Conservation (phyloP, 2,113 vertebrate genomes). For the Sapayoa aenigma region DNA sequence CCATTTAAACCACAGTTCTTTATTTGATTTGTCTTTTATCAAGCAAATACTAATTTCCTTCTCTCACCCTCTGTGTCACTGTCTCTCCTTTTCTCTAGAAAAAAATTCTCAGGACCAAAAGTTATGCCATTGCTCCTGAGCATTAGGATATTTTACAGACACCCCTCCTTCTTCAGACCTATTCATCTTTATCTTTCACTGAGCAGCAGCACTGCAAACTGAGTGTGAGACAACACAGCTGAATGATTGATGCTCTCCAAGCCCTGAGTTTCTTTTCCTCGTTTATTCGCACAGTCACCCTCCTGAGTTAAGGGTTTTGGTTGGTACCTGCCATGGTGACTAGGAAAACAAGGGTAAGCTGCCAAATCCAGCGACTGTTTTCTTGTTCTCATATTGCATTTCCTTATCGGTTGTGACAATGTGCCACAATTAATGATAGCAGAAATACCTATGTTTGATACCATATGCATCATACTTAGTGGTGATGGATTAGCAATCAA, state of each 20-base stretch:
- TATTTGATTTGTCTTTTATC: constrained; percentile 65
- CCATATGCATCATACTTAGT: constrained; percentile 78
- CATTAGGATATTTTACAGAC: constrained; percentile 45
- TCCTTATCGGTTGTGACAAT: constrained; percentile 78
- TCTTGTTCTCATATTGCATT: constrained; percentile 68
- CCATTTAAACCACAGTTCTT: constrained; percentile 54
- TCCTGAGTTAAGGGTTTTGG: constrained; percentile 16
- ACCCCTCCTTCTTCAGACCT: not conserved
- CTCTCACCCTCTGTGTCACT: not conserved
- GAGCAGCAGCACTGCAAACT: constrained; percentile 64
- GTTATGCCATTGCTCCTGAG: constrained; percentile 5
- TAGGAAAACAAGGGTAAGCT: constrained; percentile 63
- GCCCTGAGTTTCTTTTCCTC: not conserved
- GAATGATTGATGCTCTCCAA: constrained; percentile 64
- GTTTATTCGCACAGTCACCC: constrained; percentile 12
- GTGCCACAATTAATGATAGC: constrained; percentile 80
- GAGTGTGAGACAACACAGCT: constrained; percentile 44
- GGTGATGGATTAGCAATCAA: constrained; percentile 81
- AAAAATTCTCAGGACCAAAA: constrained; percentile 43
- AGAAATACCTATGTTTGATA: constrained; percentile 75
- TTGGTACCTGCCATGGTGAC: constrained; percentile 48
- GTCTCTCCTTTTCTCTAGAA: not conserved
- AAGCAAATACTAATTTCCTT: constrained; percentile 61
- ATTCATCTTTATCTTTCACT: constrained; percentile 69
- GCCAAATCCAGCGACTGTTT: constrained; percentile 60